A percentile compares a stretch with the other conserved stretches of the same genome.
phyloP scores from a whole-genome alignment of 2,113 vertebrate species.

The Cyanoramphus novaezelandiae region DNA sequence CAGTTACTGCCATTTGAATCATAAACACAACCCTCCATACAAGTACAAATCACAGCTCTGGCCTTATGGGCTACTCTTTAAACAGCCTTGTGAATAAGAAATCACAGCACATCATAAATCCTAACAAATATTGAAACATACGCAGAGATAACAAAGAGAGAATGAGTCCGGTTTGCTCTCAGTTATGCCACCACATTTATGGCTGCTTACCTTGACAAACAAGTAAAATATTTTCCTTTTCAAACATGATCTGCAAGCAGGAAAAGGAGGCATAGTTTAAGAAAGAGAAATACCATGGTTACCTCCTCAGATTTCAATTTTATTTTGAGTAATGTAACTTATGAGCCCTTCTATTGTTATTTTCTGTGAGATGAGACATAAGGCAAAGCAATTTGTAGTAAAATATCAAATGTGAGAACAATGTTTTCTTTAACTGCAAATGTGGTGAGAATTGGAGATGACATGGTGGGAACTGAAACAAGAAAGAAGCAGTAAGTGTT shows the following conservation, averaged over 20 bases:
- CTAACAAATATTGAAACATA: neutral
- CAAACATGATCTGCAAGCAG: neutral
- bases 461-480: neutral
- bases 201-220: slow-evolving; percentile 13
- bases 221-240: neutral
- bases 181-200: neutral
- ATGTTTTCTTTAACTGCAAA: slow-evolving; percentile 3
- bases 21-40: neutral
- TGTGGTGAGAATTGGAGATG: neutral
- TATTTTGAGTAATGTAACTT: neutral
- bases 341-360: neutral
- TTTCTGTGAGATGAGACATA: neutral
- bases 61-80: neutral
- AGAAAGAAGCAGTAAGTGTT: neutral
- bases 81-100: neutral
- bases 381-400: neutral
- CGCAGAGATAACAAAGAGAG: neutral
- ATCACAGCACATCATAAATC: neutral
- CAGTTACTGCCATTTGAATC: neutral
- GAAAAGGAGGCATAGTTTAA: neutral
- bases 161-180: slow-evolving; percentile 3
- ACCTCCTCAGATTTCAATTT: neutral
- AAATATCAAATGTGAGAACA: slow-evolving; percentile 4
- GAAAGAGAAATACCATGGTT: neutral
- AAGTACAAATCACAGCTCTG: neutral